phyloP scores from a whole-genome alignment of 2,113 vertebrate genomes.

The Herpailurus yagouaroundi region DNA sequence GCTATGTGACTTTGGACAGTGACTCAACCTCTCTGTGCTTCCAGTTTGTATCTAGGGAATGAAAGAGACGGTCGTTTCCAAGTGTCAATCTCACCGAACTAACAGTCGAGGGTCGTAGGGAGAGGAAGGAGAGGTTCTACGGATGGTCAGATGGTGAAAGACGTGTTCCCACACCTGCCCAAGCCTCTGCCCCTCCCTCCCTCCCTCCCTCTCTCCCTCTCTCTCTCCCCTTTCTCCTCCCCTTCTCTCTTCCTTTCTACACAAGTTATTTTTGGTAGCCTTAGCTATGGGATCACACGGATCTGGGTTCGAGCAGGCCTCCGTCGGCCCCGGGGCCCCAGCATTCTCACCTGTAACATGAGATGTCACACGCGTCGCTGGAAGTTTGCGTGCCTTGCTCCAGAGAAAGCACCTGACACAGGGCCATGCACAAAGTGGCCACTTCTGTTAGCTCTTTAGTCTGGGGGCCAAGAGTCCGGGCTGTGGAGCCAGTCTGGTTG shows the following conservation, averaged over 20 bases:
- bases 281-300: not conserved
- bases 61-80: not conserved
- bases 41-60: not conserved
- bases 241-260: not conserved
- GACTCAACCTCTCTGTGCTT: not conserved
- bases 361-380: too few species aligned
- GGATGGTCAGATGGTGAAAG: not conserved
- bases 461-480: not conserved
- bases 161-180: not conserved
- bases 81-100: not conserved
- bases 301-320: not conserved
- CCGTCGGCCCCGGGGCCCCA: not conserved
- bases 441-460: not conserved
- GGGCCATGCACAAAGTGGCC: not conserved
- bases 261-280: not conserved
- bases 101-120: not conserved
- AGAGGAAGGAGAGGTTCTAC: not conserved
- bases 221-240: not conserved
- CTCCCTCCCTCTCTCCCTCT: too few species aligned
- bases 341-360: not conserved
- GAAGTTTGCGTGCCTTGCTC: too few species aligned
- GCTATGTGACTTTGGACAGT: not conserved
- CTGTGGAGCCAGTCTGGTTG: not conserved
- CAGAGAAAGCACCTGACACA: rapidly evolving
- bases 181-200: rapidly evolving